Conservation (phyloP, 2,888 invertebrate genomes). For the Chalcosyrphus nemorum region DNA sequence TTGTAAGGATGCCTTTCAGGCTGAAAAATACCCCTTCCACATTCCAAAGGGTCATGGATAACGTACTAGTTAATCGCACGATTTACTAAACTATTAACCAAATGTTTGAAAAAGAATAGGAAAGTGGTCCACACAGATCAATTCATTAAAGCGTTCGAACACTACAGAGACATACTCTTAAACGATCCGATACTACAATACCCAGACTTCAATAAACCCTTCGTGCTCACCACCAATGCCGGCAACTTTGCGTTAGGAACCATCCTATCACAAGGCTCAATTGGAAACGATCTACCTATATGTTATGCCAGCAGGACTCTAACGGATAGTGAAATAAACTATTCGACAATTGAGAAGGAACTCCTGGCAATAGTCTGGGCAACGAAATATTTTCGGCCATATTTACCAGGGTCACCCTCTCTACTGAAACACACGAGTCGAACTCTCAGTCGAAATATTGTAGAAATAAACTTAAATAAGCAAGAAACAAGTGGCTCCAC, state of each 20-base stretch:
- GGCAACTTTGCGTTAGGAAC: slow-evolving; percentile 51
- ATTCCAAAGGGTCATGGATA: background rate
- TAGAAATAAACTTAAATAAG: slow-evolving; percentile 43
- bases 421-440: too few relatives aligned
- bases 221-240: background rate
- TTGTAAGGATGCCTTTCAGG: background rate
- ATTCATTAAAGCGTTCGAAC: slow-evolving; percentile 10
- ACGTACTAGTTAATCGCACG: background rate
- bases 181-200: slow-evolving; percentile 47
- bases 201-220: slow-evolving; percentile 41
- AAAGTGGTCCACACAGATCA: background rate
- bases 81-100: background rate
- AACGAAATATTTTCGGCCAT: slow-evolving; percentile 72
- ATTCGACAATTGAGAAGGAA: slow-evolving; percentile 75
- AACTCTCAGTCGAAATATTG: background rate
- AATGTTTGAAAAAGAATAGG: background rate
- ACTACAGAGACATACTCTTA: slow-evolving; percentile 19
- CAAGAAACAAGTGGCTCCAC: slow-evolving; percentile 17
- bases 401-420: too few relatives aligned
- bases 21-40: background rate
- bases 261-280: slow-evolving; percentile 35
- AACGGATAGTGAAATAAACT: slow-evolving; percentile 71
- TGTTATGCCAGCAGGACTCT: slow-evolving; percentile 75
- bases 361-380: slow-evolving; percentile 65
- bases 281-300: slow-evolving; percentile 71